These are phyloP conservation scores for Hassar affinis DNA, from an alignment of 2,113 vertebrate genomes.

Conservation along the genomic window DNA sequence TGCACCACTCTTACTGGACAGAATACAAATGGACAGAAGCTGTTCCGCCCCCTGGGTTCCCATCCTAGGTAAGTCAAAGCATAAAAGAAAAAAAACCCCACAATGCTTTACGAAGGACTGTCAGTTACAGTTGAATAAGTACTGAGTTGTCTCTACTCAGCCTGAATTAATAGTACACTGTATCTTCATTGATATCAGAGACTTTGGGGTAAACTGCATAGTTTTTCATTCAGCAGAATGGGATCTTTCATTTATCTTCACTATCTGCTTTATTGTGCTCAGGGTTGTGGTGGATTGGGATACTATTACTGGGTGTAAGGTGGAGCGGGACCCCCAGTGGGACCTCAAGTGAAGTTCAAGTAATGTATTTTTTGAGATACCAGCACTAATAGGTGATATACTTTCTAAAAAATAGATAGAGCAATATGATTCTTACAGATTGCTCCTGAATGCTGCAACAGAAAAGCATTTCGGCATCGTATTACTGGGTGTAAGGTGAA, in stretches of 20 bases:
- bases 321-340: not conserved
- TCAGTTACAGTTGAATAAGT: not conserved
- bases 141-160: not conserved
- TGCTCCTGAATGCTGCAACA: not conserved
- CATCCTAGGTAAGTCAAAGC: not conserved
- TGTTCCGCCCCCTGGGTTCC: not conserved
- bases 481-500: too few relatives aligned
- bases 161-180: not conserved
- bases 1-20: conserved; percentile 36
- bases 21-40: conserved; percentile 22
- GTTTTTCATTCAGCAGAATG: too few relatives aligned
- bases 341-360: not conserved
- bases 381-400: not conserved
- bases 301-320: not conserved
- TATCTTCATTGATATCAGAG: not conserved
- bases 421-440: not conserved
- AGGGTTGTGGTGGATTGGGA: not conserved
- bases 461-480: too few relatives aligned
- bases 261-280: not conserved
- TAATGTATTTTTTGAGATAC: not conserved
- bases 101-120: not conserved
- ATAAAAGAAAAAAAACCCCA: not conserved
- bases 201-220: not conserved
- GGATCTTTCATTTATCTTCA: not conserved
- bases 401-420: not conserved